Evolutionary conservation across 2,113 vertebrate species (phyloP).

Genomic region (Odontesthes bonariensis): DNA sequence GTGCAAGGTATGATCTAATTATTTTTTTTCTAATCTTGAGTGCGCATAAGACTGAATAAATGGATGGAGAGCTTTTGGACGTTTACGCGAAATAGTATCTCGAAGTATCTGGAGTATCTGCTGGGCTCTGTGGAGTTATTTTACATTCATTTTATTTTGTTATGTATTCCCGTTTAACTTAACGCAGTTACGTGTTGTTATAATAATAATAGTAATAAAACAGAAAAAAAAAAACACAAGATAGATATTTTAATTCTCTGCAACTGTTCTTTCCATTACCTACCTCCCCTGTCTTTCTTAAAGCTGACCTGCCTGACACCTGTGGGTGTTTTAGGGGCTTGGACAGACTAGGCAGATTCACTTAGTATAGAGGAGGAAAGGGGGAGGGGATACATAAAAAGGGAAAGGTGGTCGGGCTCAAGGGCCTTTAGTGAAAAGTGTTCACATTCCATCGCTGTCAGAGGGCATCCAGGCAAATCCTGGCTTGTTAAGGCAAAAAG

Average conservation of each 20-base stretch:
- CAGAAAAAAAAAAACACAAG: background rate
- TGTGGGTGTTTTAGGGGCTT: constrained; percentile 69
- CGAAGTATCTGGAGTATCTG: background rate
- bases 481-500: constrained; percentile 73
- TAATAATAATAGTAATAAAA: background rate
- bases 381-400: constrained; percentile 56
- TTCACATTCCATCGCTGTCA: constrained; percentile 83
- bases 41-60: constrained; percentile 52
- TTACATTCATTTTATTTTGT: background rate
- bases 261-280: background rate
- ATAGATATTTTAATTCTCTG: background rate
- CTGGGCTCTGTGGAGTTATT: background rate
- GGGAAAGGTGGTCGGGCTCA: constrained; percentile 77
- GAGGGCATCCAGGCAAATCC: constrained; percentile 78
- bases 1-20: background rate
- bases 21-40: background rate
- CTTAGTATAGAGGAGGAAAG: constrained; percentile 45
- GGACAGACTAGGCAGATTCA: constrained; percentile 61
- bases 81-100: constrained; percentile 7
- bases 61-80: constrained; percentile 24
- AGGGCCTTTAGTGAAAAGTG: constrained; percentile 71
- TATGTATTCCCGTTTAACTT: background rate
- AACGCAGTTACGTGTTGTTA: background rate
- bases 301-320: constrained; percentile 69
- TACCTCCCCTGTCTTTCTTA: background rate